phyloP scores from a whole-genome alignment of 2,797 vertebrate species.

The Microtus agrestis region DNA sequence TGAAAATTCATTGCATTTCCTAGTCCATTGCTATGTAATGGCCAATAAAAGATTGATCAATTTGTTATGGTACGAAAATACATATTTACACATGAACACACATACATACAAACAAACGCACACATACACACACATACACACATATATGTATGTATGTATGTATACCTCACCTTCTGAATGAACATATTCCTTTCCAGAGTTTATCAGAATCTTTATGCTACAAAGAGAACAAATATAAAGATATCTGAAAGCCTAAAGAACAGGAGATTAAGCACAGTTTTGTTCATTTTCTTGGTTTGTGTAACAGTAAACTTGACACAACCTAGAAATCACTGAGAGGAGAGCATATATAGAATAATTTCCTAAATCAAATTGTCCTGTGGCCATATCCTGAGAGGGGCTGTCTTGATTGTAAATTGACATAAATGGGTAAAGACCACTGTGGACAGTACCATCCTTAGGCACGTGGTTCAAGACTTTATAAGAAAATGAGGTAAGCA shows the following conservation, averaged over 20 bases:
- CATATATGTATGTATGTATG: rapidly evolving
- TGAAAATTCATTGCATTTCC: not conserved
- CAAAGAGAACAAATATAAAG: not conserved
- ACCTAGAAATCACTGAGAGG: not conserved
- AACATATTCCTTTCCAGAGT: not conserved
- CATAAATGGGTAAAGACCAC: not conserved
- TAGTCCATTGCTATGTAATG: not conserved
- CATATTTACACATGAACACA: no score
- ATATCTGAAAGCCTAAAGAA: not conserved
- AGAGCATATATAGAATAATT: not conserved
- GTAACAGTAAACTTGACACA: not conserved
- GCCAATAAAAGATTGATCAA: not conserved
- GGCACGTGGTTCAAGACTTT: not conserved
- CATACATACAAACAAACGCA: no score
- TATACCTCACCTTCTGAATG: not conserved
- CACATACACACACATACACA: not conserved
- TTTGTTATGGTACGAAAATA: not conserved
- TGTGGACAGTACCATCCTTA: not conserved
- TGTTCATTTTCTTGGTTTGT: not conserved
- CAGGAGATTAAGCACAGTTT: not conserved
- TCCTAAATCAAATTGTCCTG: not conserved
- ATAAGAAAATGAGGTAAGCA: not conserved
- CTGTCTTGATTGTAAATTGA: not conserved
- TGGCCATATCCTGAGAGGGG: not conserved
- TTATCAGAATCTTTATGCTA: not conserved